Conservation (phyloP, 2,888 invertebrate species). For the Agrotis puta region DNA sequence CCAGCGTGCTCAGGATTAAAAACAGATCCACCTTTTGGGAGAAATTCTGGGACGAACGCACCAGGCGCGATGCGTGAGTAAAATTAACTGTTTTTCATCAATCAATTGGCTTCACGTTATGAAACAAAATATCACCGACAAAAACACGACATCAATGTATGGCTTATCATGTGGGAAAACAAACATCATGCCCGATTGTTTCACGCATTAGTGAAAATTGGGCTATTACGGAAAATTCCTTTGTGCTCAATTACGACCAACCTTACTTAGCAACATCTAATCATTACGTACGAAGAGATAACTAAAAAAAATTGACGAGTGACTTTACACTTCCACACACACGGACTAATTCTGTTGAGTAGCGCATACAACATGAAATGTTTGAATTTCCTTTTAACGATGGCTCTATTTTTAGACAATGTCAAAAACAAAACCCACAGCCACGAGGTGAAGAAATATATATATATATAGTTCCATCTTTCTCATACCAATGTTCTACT, state of each 20-base stretch:
- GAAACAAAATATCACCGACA: constrained; percentile 5
- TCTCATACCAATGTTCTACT: constrained; percentile 3
- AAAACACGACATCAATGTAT: constrained; percentile 5
- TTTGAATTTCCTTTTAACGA: constrained; percentile 36
- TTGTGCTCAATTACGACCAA: constrained; percentile 5
- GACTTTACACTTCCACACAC: constrained; percentile 12
- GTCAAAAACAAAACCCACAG: constrained; percentile 22
- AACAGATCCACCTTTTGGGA: constrained; percentile 96
- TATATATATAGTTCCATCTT: constrained; percentile 1
- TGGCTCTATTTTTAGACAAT: constrained; percentile 21
- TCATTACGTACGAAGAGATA: background rate
- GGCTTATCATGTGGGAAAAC: constrained; percentile 25
- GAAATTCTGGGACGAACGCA: constrained; percentile 94
- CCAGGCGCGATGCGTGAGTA: constrained; percentile 93
- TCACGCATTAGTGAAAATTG: constrained; percentile 22
- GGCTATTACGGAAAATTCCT: constrained; percentile 18
- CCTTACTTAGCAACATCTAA: constrained; percentile 17
- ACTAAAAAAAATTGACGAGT: constrained; percentile 1
- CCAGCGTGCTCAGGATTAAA: constrained; percentile 95
- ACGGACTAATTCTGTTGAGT: constrained; percentile 1
- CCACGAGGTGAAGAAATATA: constrained; percentile 8
- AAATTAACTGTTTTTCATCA: constrained; percentile 33
- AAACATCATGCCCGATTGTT: constrained; percentile 5
- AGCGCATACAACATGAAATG: constrained; percentile 1
- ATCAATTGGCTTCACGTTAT: background rate